A percentile compares a stretch with the other conserved stretches of the same genome.
phyloP scores from a whole-genome alignment of 2,113 vertebrate genomes.

The Catagonus wagneri region DNA sequence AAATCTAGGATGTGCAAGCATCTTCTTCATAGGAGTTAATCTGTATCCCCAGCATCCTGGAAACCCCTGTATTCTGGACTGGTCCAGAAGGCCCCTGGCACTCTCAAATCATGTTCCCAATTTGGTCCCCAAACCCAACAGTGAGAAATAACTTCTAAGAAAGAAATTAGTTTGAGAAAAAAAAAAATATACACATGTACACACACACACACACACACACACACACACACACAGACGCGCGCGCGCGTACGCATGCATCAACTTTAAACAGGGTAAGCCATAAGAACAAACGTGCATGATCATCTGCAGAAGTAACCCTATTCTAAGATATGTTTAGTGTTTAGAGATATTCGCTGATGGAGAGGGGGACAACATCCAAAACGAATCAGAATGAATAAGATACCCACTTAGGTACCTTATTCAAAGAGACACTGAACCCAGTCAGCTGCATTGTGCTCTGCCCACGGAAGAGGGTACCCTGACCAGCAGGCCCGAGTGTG shows the following conservation, averaged over 20 bases:
- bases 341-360: neutral
- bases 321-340: neutral
- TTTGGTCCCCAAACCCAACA: neutral
- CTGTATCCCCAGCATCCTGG: neutral
- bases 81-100: neutral
- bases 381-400: constrained; percentile 14
- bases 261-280: neutral
- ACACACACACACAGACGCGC: neutral
- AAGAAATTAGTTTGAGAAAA: neutral
- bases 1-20: neutral
- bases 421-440: neutral
- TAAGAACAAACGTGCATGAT: neutral
- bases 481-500: constrained; percentile 58
- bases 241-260: neutral
- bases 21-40: neutral
- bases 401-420: neutral
- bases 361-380: constrained; percentile 30
- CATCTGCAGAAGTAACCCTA: neutral
- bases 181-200: neutral
- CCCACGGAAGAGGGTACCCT: constrained; percentile 45
- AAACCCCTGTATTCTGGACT: neutral
- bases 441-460: constrained; percentile 52
- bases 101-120: neutral
- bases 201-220: neutral
- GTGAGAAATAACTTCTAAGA: neutral